Percentiles rank a stretch among this genome's conserved stretches.
These are phyloP conservation scores for Cephalophus harveyi DNA, from an alignment of 2,113 vertebrate species.

Conservation along the genomic window DNA sequence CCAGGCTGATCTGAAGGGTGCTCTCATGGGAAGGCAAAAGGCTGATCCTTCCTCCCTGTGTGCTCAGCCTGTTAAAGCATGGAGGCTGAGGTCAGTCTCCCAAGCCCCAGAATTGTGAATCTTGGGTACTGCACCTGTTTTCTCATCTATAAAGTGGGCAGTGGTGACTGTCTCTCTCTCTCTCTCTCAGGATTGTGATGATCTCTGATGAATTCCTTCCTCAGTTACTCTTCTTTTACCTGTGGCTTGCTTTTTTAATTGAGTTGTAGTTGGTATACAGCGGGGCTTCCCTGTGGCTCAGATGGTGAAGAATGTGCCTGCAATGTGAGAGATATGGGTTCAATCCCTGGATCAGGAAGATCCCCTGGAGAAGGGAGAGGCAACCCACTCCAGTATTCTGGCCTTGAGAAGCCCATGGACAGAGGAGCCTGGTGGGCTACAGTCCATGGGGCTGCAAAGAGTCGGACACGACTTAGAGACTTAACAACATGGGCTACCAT, in stretches of 20 bases:
- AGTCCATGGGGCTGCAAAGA: background rate
- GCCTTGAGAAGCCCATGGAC: background rate
- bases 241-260: background rate
- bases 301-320: background rate
- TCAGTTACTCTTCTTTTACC: background rate
- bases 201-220: accelerated
- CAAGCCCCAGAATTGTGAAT: accelerated
- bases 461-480: accelerated
- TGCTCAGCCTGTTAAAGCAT: background rate
- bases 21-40: accelerated
- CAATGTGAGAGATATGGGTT: background rate
- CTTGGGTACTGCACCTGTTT: background rate
- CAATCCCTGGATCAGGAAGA: background rate
- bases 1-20: background rate
- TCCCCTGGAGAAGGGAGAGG: background rate
- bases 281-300: background rate
- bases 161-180: accelerated
- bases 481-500: background rate
- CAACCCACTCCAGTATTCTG: background rate
- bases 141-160: background rate
- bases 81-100: background rate
- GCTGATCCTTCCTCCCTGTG: accelerated
- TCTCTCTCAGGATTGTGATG: accelerated
- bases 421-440: background rate
- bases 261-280: background rate